Percentiles rank a stretch among this genome's conserved stretches.
Evolutionary conservation across 2,113 vertebrate genomes (phyloP).

Genomic region (Catharus minimus): DNA sequence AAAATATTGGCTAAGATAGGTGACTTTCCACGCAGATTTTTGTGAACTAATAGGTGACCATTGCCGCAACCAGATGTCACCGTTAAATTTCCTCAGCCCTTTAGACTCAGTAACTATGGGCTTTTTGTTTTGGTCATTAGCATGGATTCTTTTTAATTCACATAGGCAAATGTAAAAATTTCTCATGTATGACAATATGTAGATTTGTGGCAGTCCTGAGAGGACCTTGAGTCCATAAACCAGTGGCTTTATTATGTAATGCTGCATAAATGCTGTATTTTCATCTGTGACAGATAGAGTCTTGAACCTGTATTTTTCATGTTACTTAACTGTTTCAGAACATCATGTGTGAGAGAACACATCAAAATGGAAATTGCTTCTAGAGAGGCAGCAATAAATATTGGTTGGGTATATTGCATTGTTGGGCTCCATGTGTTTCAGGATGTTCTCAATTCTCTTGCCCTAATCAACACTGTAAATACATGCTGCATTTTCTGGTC

Average conservation of each 20-base stretch:
- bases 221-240: slow-evolving; percentile 69
- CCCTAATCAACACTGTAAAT: slow-evolving; percentile 56
- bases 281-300: slow-evolving; percentile 76
- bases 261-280: slow-evolving; percentile 76
- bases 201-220: slow-evolving; percentile 56
- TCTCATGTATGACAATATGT: slow-evolving; percentile 39
- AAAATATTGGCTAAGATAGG: background rate
- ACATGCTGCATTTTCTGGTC: background rate
- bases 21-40: slow-evolving; percentile 11
- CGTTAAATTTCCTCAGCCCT: slow-evolving; percentile 9
- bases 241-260: slow-evolving; percentile 73
- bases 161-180: slow-evolving; percentile 48
- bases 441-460: slow-evolving; percentile 45
- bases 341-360: slow-evolving; percentile 63
- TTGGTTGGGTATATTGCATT: slow-evolving; percentile 57
- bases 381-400: slow-evolving; percentile 76
- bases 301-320: slow-evolving; percentile 75
- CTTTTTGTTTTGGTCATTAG: slow-evolving; percentile 13
- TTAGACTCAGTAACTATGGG: background rate
- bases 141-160: slow-evolving; percentile 26
- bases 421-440: slow-evolving; percentile 57
- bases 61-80: slow-evolving; percentile 15
- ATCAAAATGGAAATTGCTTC: slow-evolving; percentile 80
- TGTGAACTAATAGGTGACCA: slow-evolving; percentile 15
- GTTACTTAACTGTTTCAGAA: slow-evolving; percentile 76